phyloP scores from a whole-genome alignment of 2,797 vertebrate genomes.

The Gymnothorax reevesii region DNA sequence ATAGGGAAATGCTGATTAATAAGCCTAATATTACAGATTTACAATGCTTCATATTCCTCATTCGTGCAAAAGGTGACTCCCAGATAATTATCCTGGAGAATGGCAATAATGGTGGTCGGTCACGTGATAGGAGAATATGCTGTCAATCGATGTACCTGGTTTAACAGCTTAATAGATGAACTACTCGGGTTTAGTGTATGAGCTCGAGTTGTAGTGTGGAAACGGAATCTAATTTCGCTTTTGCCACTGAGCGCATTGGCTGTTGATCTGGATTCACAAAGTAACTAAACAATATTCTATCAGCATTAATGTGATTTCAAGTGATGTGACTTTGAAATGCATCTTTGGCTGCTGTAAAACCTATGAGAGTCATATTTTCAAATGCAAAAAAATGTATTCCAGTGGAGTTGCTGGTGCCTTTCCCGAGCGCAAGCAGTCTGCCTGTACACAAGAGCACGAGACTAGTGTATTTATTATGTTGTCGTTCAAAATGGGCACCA shows the following conservation, averaged over 20 bases:
- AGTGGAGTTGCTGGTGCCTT: neutral
- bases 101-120: neutral
- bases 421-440: neutral
- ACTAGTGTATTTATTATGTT: neutral
- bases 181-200: neutral
- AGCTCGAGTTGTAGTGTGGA: neutral
- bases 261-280: neutral
- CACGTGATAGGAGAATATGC: neutral
- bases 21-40: neutral
- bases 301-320: neutral
- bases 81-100: neutral
- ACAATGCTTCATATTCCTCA: neutral
- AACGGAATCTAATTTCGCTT: neutral
- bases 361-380: neutral
- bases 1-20: conserved; percentile 9
- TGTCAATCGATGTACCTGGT: neutral
- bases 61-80: neutral
- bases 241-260: neutral
- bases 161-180: neutral
- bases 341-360: neutral
- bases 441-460: neutral
- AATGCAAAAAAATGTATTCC: neutral
- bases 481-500: neutral
- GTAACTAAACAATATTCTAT: neutral
- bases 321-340: neutral